Conservation (phyloP, 2,797 vertebrate species). For the Perodicticus potto region DNA sequence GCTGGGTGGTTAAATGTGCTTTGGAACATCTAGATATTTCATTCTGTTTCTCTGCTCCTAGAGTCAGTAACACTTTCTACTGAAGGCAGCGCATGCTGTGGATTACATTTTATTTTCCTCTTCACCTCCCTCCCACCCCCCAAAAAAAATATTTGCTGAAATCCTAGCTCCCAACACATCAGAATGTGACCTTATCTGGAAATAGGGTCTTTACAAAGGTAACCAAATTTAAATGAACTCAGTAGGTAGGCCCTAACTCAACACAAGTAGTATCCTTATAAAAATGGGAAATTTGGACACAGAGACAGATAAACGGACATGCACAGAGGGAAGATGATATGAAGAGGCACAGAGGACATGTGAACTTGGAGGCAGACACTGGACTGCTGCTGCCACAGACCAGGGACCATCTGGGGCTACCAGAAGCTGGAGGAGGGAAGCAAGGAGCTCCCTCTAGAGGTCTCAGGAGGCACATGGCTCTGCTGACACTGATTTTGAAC, state of each 20-base stretch:
- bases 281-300: background rate
- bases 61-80: background rate
- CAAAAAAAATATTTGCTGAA: background rate
- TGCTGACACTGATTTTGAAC: background rate
- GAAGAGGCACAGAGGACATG: background rate
- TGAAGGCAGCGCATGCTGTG: background rate
- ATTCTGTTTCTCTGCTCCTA: background rate
- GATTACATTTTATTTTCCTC: background rate
- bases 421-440: background rate
- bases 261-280: background rate
- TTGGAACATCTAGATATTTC: background rate
- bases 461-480: background rate
- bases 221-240: background rate
- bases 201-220: background rate
- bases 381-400: background rate
- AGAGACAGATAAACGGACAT: background rate
- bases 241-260: background rate
- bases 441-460: background rate
- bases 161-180: background rate
- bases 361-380: background rate
- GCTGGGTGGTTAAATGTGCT: background rate
- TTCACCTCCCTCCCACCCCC: rapidly evolving
- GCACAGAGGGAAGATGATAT: background rate
- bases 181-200: background rate
- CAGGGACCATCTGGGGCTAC: background rate